Evolutionary conservation across 1,140 invertebrate genomes (phyloP).

Genomic region (Brachionus rubens): DNA sequence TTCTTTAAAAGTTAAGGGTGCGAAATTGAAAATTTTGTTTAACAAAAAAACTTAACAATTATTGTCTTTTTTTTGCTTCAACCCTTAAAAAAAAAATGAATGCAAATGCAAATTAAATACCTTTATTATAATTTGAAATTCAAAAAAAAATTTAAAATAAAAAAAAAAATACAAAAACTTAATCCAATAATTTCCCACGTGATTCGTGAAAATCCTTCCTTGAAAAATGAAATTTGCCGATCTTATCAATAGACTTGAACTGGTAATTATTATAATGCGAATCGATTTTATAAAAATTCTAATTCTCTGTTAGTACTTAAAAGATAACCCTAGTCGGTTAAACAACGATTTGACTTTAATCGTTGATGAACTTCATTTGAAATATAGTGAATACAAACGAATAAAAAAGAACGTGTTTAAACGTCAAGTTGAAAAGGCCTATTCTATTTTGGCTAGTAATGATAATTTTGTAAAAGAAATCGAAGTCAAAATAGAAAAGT

Average conservation of each 20-base stretch:
- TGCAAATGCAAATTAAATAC: not conserved
- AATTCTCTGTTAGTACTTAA: not conserved
- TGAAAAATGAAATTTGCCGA: constrained; percentile 26
- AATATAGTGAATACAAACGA: constrained; percentile 38
- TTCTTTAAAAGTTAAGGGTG: not conserved
- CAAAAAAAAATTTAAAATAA: not conserved
- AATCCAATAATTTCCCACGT: no score
- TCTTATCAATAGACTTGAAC: not conserved
- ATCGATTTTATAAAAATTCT: not conserved
- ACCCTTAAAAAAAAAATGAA: not conserved
- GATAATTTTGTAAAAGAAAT: constrained; percentile 8
- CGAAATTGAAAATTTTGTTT: not conserved
- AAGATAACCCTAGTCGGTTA: constrained; percentile 18
- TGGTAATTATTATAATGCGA: not conserved
- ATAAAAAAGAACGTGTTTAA: constrained; percentile 44
- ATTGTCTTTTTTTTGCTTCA: not conserved
- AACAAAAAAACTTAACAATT: not conserved
- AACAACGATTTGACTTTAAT: constrained; percentile 11
- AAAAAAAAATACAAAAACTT: no score
- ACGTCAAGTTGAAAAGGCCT: constrained; percentile 46
- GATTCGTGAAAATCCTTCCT: not conserved
- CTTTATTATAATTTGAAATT: not conserved
- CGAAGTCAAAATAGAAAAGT: constrained; percentile 24
- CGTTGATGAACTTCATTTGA: constrained; percentile 10
- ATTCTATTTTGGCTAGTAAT: constrained; percentile 6